phyloP scores from a whole-genome alignment of 2,797 vertebrate species.

The Menidia menidia region DNA sequence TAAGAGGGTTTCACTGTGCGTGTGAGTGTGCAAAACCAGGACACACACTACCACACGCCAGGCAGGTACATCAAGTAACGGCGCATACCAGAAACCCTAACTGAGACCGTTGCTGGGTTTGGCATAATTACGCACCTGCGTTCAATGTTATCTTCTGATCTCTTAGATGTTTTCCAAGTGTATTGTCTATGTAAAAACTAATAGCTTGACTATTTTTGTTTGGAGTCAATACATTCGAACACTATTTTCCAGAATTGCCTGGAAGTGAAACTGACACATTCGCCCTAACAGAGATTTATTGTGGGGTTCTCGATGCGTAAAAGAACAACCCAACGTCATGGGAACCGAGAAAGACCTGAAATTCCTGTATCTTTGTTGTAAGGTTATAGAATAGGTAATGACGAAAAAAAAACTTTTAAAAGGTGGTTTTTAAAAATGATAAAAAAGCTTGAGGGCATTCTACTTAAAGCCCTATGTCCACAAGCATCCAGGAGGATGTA shows the following conservation, averaged over 20 bases:
- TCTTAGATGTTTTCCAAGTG: neutral
- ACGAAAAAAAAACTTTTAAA: neutral
- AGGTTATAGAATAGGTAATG: rapidly evolving
- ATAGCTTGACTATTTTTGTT: neutral
- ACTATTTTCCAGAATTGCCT: no score
- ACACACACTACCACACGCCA: constrained; percentile 48
- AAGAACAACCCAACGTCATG: neutral
- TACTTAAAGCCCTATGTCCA: neutral
- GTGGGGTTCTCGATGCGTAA: neutral
- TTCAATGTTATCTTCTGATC: neutral
- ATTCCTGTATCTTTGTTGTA: neutral
- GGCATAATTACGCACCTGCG: constrained; percentile 27
- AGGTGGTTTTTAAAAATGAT: neutral
- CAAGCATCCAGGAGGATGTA: constrained; percentile 50
- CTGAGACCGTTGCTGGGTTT: constrained; percentile 51
- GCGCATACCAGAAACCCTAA: constrained; percentile 66
- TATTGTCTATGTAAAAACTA: no score
- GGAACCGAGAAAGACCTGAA: neutral
- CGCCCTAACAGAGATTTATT: neutral
- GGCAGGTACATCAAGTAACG: constrained; percentile 79
- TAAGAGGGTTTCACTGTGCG: constrained; percentile 13
- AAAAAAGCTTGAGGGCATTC: neutral
- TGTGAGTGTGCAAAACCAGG: neutral
- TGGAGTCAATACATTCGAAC: neutral
- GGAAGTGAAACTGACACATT: neutral